phyloP scores from a whole-genome alignment of 2,113 vertebrate genomes.

The Sinosuthora webbiana region DNA sequence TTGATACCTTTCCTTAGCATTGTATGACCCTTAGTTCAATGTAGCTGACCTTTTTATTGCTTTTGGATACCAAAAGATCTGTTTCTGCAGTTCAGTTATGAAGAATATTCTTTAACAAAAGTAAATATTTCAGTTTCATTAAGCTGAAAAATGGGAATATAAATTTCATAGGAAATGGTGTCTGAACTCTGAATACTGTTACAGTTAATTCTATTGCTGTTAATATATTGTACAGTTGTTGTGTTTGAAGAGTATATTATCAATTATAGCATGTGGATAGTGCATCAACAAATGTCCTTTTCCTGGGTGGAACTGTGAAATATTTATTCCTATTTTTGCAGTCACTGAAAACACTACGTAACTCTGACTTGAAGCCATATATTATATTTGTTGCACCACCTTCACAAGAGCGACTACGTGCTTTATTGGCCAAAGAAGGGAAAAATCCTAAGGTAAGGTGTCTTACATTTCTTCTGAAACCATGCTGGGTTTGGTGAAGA shows the following conservation, averaged over 20 bases:
- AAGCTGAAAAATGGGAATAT: neutral
- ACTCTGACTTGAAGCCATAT: slow-evolving; percentile 94
- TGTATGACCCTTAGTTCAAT: neutral
- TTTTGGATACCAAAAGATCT: neutral
- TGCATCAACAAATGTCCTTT: neutral
- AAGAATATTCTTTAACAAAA: neutral
- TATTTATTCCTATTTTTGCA: slow-evolving; percentile 50
- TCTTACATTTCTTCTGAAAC: neutral
- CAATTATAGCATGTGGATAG: neutral
- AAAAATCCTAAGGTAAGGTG: slow-evolving; percentile 89
- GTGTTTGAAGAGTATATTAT: neutral
- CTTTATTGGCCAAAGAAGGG: slow-evolving; percentile 88
- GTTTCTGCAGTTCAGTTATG: neutral
- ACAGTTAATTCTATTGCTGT: neutral
- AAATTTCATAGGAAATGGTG: neutral
- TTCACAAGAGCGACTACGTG: slow-evolving; percentile 91
- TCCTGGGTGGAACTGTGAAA: neutral
- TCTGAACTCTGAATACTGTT: neutral
- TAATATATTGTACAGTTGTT: neutral
- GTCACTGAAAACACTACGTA: slow-evolving; percentile 88
- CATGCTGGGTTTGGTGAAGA: neutral
- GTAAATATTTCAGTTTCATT: neutral
- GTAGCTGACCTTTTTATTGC: neutral
- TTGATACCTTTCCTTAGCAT: neutral
- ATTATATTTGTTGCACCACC: slow-evolving; percentile 95